Evolutionary conservation across 1,140 invertebrate genomes (phyloP), one percentile per base, ranked within the genome.

Genomic region (Gonioctena quinquepunctata): DNA sequence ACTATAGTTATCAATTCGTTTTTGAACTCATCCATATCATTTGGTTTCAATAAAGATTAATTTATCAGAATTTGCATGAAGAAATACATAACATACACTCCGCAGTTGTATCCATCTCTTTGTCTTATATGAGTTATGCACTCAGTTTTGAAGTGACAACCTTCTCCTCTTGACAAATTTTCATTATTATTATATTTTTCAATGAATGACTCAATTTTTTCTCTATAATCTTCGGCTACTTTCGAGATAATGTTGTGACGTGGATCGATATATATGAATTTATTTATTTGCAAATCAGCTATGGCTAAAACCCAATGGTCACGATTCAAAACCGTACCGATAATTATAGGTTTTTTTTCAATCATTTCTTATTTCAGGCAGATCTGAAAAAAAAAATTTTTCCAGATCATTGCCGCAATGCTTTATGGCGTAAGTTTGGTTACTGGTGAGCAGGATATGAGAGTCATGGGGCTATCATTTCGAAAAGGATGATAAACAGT

Each of bases 141-240:
- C n/a, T n/a, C n/a, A n/a, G n/a, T n/a, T n/a, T n/a, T n/a, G n/a
- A n/a, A n/a, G n/a, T n/a, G n/a, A n/a, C n/a, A n/a, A n/a, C n/a
- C n/a, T n/a, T n/a, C n/a, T n/a, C n/a, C n/a, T n/a, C n/a, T n/a
- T n/a, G n/a, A n/a, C n/a, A n/a, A n/a, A n/a, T n/a, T n/a, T n/a
- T n/a, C n/a, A n/a, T n/a, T n/a, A n/a, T 49, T 23, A 64, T 64
- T 64, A 5, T 64, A 49, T 49, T 13, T 26, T n/a, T 27, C 19
- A 21, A 56, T 54, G 27, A 66, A 57, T 27, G n/a, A 52, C 54
- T 26, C 25, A 22, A 66, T 54, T 27, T 50, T 66, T 3, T 66
- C 13, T 22, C 4, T 11, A 19, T 25, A 28, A 54, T 27, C 18
- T 2, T 8, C 18, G 7, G 2, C 18, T 21, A n/a, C 26, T 54